These are phyloP conservation scores for Gymnarchus niloticus DNA, from an alignment of 2,113 vertebrate species.

Conservation along the genomic window DNA sequence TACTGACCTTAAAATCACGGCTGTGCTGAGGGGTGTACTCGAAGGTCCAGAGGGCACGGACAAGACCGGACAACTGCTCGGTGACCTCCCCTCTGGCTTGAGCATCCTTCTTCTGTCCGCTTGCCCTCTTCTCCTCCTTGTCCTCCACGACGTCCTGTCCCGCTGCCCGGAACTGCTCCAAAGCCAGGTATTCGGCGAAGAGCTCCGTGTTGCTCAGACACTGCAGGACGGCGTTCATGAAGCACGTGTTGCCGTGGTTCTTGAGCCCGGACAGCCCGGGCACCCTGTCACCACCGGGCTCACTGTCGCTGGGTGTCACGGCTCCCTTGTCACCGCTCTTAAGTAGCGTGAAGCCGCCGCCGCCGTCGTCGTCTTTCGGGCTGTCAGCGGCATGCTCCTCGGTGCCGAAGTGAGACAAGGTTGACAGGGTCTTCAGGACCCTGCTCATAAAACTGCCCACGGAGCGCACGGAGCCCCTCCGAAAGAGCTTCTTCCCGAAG, in stretches of 20 bases:
- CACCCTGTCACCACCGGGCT: slow-evolving; percentile 60
- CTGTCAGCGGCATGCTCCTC: slow-evolving; percentile 61
- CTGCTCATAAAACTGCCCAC: slow-evolving; percentile 83
- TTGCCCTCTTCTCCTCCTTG: slow-evolving; percentile 49
- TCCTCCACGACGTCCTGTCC: slow-evolving; percentile 28
- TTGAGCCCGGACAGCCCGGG: slow-evolving; percentile 87
- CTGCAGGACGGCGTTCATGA: slow-evolving; percentile 97
- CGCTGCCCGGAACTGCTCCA: slow-evolving; percentile 74
- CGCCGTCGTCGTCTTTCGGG: slow-evolving; percentile 61
- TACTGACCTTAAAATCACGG: slow-evolving; percentile 91
- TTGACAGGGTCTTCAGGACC: slow-evolving; percentile 81
- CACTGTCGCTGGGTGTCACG: slow-evolving; percentile 58
- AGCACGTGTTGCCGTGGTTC: slow-evolving; percentile 98
- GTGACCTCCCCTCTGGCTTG: slow-evolving; percentile 80
- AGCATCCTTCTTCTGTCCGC: slow-evolving; percentile 48
- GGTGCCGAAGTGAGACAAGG: slow-evolving; percentile 74
- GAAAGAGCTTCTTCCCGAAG: slow-evolving; percentile 79
- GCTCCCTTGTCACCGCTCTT: slow-evolving; percentile 42
- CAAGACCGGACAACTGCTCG: slow-evolving; percentile 88
- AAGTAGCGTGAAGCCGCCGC: slow-evolving; percentile 55
- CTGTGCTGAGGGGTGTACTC: slow-evolving; percentile 96
- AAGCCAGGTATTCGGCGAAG: slow-evolving; percentile 87
- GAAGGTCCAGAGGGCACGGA: slow-evolving; percentile 91
- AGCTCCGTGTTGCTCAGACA: slow-evolving; percentile 98
- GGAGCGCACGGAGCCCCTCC: slow-evolving; percentile 72